Conservation (phyloP, 1,140 invertebrate species). For the Onthophagus taurus region DNA sequence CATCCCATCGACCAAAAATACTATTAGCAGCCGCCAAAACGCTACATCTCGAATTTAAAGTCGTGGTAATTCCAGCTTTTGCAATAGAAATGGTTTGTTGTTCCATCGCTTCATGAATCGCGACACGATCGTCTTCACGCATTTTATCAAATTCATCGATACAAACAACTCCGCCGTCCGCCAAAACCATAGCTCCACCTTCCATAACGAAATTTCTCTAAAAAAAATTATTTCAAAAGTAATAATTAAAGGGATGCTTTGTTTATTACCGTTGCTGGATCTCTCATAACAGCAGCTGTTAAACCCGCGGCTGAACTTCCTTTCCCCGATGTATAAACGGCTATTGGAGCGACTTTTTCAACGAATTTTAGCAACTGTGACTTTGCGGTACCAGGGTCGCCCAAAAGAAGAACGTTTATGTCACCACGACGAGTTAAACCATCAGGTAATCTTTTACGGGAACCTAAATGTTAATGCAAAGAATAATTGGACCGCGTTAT, state of each 20-base stretch:
- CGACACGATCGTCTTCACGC: slow-evolving; percentile 97
- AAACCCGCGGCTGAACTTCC: slow-evolving; percentile 97
- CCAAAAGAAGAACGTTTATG: slow-evolving; percentile 91
- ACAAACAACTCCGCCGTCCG: slow-evolving; percentile 98
- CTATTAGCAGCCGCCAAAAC: slow-evolving; percentile 98
- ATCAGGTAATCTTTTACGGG: slow-evolving; percentile 86
- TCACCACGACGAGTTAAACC: slow-evolving; percentile 91
- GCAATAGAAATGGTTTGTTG: slow-evolving; percentile 99
- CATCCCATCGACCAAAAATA: slow-evolving; percentile 97
- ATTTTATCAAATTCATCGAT: slow-evolving; percentile 99
- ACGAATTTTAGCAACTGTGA: slow-evolving; percentile 98
- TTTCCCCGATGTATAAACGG: slow-evolving; percentile 97
- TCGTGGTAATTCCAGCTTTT: slow-evolving; percentile 98
- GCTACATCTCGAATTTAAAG: slow-evolving; percentile 95
- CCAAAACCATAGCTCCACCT: slow-evolving; percentile 98
- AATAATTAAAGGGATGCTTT: background rate
- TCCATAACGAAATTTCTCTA: slow-evolving; percentile 98
- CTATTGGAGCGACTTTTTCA: slow-evolving; percentile 91
- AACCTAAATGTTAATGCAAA: slow-evolving; percentile 42
- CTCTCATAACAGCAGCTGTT: slow-evolving; percentile 93
- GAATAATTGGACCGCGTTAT: too few relatives aligned
- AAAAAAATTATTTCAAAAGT: slow-evolving; percentile 17
- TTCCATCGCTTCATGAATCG: slow-evolving; percentile 99
- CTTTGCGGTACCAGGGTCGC: slow-evolving; percentile 98
- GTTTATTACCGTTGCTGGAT: slow-evolving; percentile 73